Evolutionary conservation across 1,140 invertebrate species (phyloP).

Genomic region (Bacillus rossius): DNA sequence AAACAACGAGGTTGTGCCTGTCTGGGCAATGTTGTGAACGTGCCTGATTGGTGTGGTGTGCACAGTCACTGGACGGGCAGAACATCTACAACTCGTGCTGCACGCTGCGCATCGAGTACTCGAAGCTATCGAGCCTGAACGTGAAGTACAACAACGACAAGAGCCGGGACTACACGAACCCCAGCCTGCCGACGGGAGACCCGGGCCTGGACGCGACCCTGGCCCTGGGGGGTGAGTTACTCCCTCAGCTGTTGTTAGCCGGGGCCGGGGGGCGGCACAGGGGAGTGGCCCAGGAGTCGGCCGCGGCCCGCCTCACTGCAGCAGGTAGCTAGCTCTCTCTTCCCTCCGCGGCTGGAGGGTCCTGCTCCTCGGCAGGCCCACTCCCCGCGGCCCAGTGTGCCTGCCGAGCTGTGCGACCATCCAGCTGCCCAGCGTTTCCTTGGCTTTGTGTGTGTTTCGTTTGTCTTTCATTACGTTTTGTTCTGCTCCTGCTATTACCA

Average conservation of each 20-base stretch:
- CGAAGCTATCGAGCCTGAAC: conserved; percentile 94
- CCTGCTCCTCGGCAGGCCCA: too few species aligned
- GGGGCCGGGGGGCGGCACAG: conserved; percentile 2
- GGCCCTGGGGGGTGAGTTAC: conserved; percentile 42
- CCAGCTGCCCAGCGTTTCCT: too few species aligned
- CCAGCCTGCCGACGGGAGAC: conserved; percentile 91
- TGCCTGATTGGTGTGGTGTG: too few species aligned
- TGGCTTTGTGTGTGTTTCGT: too few species aligned
- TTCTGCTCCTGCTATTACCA: too few species aligned
- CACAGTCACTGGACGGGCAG: conserved; percentile 90
- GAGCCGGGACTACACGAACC: conserved; percentile 97
- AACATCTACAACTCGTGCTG: conserved; percentile 99
- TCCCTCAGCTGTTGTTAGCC: conserved; percentile 59
- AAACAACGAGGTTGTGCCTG: too few species aligned
- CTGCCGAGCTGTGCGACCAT: too few species aligned
- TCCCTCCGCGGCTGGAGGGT: neutral
- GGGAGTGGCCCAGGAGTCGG: conserved; percentile 5
- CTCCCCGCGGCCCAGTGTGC: too few species aligned
- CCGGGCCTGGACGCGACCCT: conserved; percentile 57
- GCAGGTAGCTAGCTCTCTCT: conserved; percentile 8
- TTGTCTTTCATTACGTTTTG: too few species aligned
- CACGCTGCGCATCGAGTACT: conserved; percentile 98
- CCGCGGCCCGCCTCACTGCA: conserved; percentile 7
- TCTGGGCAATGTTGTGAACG: too few species aligned
- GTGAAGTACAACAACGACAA: conserved; percentile 99